A percentile compares a stretch with the other conserved stretches of the same genome.
These are phyloP conservation scores for Dolichoris vasculosae DNA, from an alignment of 1,140 invertebrate species.

Conservation along the genomic window DNA sequence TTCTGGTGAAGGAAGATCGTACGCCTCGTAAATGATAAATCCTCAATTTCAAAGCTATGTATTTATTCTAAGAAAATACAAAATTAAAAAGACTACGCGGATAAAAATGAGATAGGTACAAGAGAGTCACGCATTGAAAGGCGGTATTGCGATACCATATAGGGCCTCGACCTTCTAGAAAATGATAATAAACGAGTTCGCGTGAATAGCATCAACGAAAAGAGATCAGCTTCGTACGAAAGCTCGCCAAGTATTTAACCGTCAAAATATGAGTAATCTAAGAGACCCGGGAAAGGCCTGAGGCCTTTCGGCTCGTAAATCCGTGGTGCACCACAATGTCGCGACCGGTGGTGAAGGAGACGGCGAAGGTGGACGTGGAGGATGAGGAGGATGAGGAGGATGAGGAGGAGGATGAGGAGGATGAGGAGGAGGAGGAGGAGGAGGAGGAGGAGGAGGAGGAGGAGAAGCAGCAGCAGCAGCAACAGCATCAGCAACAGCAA, in stretches of 20 bases:
- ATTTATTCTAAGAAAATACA: too few relatives aligned
- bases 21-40: too few relatives aligned
- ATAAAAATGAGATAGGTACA: too few relatives aligned
- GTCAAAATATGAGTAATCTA: conserved; percentile 2
- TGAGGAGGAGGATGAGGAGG: neutral
- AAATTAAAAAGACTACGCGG: too few relatives aligned
- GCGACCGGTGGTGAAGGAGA: neutral
- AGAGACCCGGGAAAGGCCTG: neutral
- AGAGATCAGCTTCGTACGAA: too few relatives aligned
- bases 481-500: too few relatives aligned
- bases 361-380: neutral
- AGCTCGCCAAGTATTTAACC: neutral
- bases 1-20: too few relatives aligned
- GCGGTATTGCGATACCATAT: neutral
- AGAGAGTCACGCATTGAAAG: too few relatives aligned
- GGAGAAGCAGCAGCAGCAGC: neutral
- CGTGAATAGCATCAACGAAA: neutral
- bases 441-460: neutral
- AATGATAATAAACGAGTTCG: neutral
- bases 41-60: too few relatives aligned
- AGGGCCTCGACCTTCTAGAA: neutral
- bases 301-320: conserved; percentile 22
- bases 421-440: neutral
- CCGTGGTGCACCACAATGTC: conserved; percentile 22
- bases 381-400: too few relatives aligned